These are phyloP conservation scores for Micromesistius poutassou DNA, from an alignment of 2,797 vertebrate species.

Conservation along the genomic window DNA sequence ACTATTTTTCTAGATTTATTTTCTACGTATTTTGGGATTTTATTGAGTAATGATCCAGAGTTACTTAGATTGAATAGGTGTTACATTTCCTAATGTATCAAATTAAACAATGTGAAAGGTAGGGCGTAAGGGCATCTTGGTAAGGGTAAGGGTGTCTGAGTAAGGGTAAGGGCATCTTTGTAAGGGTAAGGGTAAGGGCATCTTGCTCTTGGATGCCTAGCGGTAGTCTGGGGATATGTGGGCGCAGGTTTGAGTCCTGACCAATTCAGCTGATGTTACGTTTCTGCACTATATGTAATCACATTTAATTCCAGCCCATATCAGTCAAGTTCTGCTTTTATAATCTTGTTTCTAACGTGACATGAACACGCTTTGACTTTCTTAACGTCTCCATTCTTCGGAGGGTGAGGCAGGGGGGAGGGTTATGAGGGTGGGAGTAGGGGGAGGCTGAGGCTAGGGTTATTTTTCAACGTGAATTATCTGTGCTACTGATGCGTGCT, in stretches of 20 bases:
- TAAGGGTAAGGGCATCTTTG: too few species aligned
- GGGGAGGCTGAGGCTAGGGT: neutral
- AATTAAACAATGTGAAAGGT: too few species aligned
- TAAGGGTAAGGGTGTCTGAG: too few species aligned
- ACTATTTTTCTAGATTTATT: too few species aligned
- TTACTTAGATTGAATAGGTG: neutral
- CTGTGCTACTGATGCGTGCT: conserved; percentile 50
- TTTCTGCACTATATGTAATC: neutral
- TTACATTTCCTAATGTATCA: too few species aligned
- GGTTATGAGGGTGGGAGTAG: neutral
- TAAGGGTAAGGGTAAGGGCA: too few species aligned
- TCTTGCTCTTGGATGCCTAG: too few species aligned
- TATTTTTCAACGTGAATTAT: conserved; percentile 67
- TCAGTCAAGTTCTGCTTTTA: neutral
- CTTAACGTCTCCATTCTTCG: neutral
- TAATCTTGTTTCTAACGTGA: neutral
- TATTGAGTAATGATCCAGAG: too few species aligned
- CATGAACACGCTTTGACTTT: neutral
- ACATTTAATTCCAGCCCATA: neutral
- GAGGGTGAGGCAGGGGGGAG: neutral
- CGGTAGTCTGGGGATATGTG: too few species aligned
- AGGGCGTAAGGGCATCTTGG: too few species aligned
- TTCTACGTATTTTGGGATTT: too few species aligned
- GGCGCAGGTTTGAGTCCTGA: neutral
- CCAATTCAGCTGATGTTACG: neutral